Evolutionary conservation across 2,797 vertebrate species (phyloP).

Genomic region (Antennarius maculatus): DNA sequence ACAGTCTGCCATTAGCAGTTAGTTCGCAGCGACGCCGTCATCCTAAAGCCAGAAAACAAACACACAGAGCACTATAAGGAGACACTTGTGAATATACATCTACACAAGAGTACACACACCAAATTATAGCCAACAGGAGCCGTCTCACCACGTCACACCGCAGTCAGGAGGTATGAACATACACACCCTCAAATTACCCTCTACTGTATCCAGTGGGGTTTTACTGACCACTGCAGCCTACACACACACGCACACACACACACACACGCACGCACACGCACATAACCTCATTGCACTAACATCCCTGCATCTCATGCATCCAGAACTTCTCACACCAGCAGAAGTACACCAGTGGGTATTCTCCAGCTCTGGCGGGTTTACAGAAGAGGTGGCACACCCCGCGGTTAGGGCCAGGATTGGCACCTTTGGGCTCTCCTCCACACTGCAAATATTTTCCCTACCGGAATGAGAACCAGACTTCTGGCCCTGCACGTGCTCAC

Average conservation of each 20-base stretch:
- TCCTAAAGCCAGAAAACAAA: slow-evolving; percentile 14
- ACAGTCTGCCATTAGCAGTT: slow-evolving; percentile 54
- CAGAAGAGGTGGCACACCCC: slow-evolving; percentile 73
- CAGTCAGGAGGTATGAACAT: slow-evolving; percentile 74
- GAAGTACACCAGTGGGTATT: slow-evolving; percentile 69
- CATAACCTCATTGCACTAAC: slow-evolving; percentile 19
- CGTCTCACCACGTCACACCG: slow-evolving; percentile 71
- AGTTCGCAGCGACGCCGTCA: slow-evolving; percentile 38
- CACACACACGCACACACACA: slow-evolving; percentile 50
- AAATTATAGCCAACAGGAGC: slow-evolving; percentile 76
- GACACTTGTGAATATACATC: slow-evolving; percentile 25
- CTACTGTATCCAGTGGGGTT: slow-evolving; percentile 65
- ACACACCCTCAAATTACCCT: slow-evolving; percentile 80
- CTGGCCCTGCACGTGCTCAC: slow-evolving; percentile 59
- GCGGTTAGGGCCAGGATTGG: slow-evolving; percentile 55
- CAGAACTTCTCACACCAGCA: slow-evolving; percentile 72
- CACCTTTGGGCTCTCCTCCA: slow-evolving; percentile 45
- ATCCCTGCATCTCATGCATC: slow-evolving; percentile 58
- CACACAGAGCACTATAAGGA: slow-evolving; percentile 1
- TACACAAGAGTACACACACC: slow-evolving; percentile 42
- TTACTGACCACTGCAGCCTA: slow-evolving; percentile 59
- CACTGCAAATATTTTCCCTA: slow-evolving; percentile 74
- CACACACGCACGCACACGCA: slow-evolving; percentile 22
- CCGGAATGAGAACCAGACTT: slow-evolving; percentile 71
- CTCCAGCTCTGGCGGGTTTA: slow-evolving; percentile 57